Evolutionary conservation across 1,140 invertebrate genomes (phyloP).

Genomic region (Psilanteris sp.): DNA sequence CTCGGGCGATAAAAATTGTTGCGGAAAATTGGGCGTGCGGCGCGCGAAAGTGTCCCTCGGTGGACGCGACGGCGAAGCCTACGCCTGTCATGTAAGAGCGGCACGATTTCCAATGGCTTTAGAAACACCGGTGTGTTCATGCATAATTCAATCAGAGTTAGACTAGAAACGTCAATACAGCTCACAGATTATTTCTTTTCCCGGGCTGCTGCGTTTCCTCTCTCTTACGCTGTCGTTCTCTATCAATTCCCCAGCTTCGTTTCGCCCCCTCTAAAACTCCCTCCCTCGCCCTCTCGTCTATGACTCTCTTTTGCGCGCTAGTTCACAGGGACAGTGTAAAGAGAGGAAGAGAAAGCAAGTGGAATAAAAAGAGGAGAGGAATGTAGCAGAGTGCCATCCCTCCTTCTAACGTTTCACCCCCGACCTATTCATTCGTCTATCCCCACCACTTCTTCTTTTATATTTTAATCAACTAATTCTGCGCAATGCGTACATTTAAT

Average conservation of each 20-base stretch:
- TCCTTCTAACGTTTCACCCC: conserved; percentile 59
- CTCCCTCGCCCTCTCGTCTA: conserved; percentile 63
- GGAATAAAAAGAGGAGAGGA: conserved; percentile 65
- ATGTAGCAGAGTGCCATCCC: conserved; percentile 59
- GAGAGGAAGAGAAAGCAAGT: conserved; percentile 59
- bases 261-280: conserved; percentile 64
- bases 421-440: conserved; percentile 67
- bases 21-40: conserved; percentile 8
- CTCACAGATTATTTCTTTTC: conserved; percentile 81
- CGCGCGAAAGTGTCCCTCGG: conserved; percentile 21
- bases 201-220: conserved; percentile 76
- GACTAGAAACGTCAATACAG: conserved; percentile 81
- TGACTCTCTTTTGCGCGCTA: conserved; percentile 61
- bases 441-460: conserved; percentile 77
- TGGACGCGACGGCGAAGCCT: conserved; percentile 26
- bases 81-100: conserved; percentile 56
- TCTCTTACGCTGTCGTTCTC: conserved; percentile 70
- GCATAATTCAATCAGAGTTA: conserved; percentile 81
- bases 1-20: conserved; percentile 32
- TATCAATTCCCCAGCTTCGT: conserved; percentile 63
- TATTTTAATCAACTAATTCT: conserved; percentile 81
- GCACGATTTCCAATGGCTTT: conserved; percentile 63
- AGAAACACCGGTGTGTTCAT: conserved; percentile 78
- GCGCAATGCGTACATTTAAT: conserved; percentile 80
- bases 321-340: conserved; percentile 59